These are phyloP conservation scores for Spizella passerina DNA, from an alignment of 2,797 vertebrate species.

Conservation along the genomic window DNA sequence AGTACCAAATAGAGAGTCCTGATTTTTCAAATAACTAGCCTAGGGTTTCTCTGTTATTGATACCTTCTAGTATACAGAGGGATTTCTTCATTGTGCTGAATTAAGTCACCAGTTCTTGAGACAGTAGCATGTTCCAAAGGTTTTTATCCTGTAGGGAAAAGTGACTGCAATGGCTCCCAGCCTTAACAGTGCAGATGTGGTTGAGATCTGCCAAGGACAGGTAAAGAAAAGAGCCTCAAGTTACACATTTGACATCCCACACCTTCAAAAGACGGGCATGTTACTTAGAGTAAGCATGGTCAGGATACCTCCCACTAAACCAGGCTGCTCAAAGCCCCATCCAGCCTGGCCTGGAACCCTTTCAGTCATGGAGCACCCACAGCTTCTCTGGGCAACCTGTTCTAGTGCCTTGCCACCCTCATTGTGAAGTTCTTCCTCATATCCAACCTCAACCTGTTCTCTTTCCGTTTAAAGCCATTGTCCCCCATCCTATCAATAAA, in stretches of 20 bases:
- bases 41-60: background rate
- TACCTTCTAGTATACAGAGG: background rate
- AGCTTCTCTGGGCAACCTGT: background rate
- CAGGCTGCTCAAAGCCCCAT: background rate
- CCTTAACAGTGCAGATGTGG: background rate
- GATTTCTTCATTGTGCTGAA: background rate
- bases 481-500: background rate
- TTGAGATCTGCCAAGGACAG: background rate
- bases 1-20: background rate
- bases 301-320: background rate
- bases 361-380: background rate
- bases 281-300: background rate
- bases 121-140: background rate
- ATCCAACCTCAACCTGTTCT: background rate
- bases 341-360: background rate
- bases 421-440: background rate
- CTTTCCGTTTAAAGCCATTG: background rate
- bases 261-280: background rate
- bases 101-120: background rate
- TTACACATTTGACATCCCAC: background rate
- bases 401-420: background rate
- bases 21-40: background rate
- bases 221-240: background rate
- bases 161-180: background rate
- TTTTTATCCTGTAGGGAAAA: background rate